Base-by-base conservation (phyloP, 2,113 vertebrate genomes). In the Sorex fumeus region DNA sequence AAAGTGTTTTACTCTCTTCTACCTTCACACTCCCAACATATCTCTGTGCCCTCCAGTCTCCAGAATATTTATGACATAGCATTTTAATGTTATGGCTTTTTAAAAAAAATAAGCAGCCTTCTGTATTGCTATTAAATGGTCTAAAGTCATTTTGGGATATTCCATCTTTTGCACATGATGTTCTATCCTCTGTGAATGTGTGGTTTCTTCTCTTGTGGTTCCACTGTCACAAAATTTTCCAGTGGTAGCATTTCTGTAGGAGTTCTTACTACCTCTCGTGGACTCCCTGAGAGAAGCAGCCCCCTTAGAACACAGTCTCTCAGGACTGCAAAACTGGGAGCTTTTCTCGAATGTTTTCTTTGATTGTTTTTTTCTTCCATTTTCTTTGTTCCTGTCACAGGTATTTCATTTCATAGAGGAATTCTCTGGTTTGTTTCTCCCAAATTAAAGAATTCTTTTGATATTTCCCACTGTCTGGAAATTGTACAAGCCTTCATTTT, bases 281-380 rank as follows among this genome's bases (percentile, higher is more conserved):
- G 4, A 40, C n/a, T 8, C 82, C 34, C 28, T 71, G 76, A 36
- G 36, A 77, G 21, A 50, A 18, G 13, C 12, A 25, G 53, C 71
- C 70, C 5, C 57, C 34, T 72, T 64, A 40, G 27, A 45, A 82
- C 84, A 74, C 18, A 13, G 43, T 11, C 25, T 86, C 47, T 78
- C 53, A 53, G 53, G 53, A 53, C 53, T 93, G 71, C 64, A 76
- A 53, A 15, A 23, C 53, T 36, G 7, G 34, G 43, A 87, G n/a
- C n/a, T 27, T 86, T 90, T 90, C 77, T 72, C 27, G 19, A 87
- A 45, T 87, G 25, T 23, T 21, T 74, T 87, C 50, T 67, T 81
- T 50, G 21, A 32, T 85, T 86, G 64, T 85, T 92, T 90, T 53
- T 11, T 66, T 30, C 43, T 84, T 85, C 40, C 30, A 18, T 60